Evolutionary conservation across 2,113 vertebrate genomes (phyloP).

Genomic region (Catharus fuscescens): DNA sequence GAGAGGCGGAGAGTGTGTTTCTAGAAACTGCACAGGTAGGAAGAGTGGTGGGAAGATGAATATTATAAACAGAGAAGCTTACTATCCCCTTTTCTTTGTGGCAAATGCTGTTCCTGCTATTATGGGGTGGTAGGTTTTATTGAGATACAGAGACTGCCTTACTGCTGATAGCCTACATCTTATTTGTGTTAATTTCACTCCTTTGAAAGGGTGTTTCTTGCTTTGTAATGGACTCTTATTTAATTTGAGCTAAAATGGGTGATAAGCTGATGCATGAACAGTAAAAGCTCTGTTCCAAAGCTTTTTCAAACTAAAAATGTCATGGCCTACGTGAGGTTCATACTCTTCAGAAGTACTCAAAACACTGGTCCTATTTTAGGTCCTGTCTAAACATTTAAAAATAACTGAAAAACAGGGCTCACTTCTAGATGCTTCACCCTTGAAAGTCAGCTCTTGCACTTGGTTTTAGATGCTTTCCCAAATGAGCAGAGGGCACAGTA

Average conservation of each 20-base stretch:
- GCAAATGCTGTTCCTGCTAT: not conserved
- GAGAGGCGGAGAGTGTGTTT: not conserved
- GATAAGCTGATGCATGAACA: constrained; percentile 2
- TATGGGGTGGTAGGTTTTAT: not conserved
- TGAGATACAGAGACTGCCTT: not conserved
- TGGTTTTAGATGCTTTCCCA: not conserved
- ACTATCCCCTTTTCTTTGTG: not conserved
- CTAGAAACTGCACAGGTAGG: not conserved
- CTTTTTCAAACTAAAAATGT: not conserved
- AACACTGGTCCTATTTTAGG: constrained; percentile 31
- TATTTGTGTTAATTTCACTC: not conserved
- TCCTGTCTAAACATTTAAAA: constrained; percentile 44
- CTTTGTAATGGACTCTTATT: not conserved
- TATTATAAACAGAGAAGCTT: not conserved
- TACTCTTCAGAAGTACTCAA: constrained; percentile 16
- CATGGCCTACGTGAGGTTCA: not conserved
- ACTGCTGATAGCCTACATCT: not conserved
- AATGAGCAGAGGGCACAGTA: not conserved
- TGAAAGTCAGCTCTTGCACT: not conserved
- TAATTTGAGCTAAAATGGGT: constrained; percentile 4
- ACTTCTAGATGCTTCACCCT: not conserved
- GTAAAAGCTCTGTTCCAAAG: not conserved
- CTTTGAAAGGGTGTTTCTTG: not conserved
- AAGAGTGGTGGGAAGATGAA: not conserved
- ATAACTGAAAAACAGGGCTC: not conserved